Evolutionary conservation across 2,113 vertebrate genomes (phyloP).

Genomic region (Dendrocopos noguchii): DNA sequence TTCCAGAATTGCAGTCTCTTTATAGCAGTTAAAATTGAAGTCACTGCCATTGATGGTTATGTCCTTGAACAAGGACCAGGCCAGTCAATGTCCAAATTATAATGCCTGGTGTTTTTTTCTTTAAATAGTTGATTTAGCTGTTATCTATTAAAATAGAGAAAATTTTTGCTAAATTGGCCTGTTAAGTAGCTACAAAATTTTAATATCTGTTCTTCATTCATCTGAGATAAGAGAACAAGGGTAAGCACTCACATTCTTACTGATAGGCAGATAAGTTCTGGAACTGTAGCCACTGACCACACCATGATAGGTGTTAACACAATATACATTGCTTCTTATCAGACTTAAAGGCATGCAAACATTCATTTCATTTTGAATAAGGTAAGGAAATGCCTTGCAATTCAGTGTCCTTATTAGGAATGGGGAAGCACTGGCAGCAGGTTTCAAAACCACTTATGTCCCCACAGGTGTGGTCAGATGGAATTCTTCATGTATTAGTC

Average conservation of each 20-base stretch:
- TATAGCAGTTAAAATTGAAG: neutral
- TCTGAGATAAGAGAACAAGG: neutral
- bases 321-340: constrained; percentile 1
- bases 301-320: constrained; percentile 2
- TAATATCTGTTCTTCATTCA: neutral
- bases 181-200: neutral
- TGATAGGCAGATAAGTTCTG: neutral
- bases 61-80: neutral
- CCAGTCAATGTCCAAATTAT: neutral
- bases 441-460: constrained; percentile 21
- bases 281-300: neutral
- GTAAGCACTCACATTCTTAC: neutral
- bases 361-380: neutral
- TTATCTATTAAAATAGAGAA: neutral
- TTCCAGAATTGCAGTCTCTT: neutral
- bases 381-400: constrained; percentile 8
- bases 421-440: neutral
- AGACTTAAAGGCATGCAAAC: constrained; percentile 6
- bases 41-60: neutral
- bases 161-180: neutral
- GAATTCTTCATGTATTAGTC: constrained; percentile 44
- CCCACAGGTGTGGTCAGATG: constrained; percentile 44
- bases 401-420: constrained; percentile 33
- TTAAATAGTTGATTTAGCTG: neutral
- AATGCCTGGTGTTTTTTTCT: neutral